Base-by-base conservation (phyloP, 2,888 invertebrate genomes). In the Cheilosia urbana region DNA sequence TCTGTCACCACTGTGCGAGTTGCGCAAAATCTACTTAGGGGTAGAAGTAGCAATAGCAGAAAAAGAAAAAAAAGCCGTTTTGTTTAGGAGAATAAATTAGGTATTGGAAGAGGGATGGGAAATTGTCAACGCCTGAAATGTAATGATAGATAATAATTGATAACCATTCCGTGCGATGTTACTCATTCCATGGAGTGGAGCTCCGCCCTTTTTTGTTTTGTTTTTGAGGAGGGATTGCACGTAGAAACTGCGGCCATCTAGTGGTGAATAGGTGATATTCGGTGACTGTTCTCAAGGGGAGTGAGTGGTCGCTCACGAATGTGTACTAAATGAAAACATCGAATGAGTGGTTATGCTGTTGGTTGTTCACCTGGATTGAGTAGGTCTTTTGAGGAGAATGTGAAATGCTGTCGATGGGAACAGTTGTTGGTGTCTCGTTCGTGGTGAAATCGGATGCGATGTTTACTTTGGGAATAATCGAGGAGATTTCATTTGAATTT, bases 191-290 rank as follows among this genome's bases (percentile, higher is more conserved):
- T 53, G 19, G 13, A 27, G 15, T 40, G 40, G 72, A 81, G 84
- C 85, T 85, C 85, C 85, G 85, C 85, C 85, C 76, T 81, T 81
- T 85, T 85, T 85, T 77, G 65, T 71, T 85, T 85, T 81, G 68
- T 72, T 85, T 85, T 63, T 81, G 53, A 68, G 81, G 71, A 80
- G 85, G 66, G 34, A 77, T 51, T 0, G 1, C 0, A 17, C 75
- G 7, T 84, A 55, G 79, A 84, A 62, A 1, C 0, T 1, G 0
- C 34, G 19, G 80, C 4, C 84, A 79, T 65, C 84, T 80, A 42
- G 34, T 9, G 69, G 42, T 9, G 37, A 1, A n/a, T 80, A 66
- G 84, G 3, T 0, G 34, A n/a, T 40, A 37, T 0, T 2, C 13
- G 11, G 0, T 11, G 30, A 42, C 34, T 75, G 75, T 71, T 80